A percentile compares a stretch with the other conserved stretches of the same genome.
These are phyloP conservation scores for Nicator chloris DNA, from an alignment of 2,113 vertebrate genomes.

Conservation along the genomic window DNA sequence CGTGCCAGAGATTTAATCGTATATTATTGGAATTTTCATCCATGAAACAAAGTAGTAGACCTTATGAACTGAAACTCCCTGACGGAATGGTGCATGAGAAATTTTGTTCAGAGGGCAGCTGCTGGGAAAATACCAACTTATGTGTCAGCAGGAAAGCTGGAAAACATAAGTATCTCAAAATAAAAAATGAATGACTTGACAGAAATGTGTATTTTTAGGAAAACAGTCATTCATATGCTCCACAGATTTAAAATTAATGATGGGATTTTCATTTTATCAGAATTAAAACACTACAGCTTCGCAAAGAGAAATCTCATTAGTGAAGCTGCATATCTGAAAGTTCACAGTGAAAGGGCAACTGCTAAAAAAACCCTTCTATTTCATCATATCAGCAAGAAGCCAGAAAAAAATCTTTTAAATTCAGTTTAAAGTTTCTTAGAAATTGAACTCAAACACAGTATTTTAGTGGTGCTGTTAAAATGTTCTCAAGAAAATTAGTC, in stretches of 20 bases:
- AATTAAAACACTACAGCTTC: not conserved
- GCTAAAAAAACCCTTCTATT: not conserved
- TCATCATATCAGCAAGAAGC: not conserved
- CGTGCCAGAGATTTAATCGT: not conserved
- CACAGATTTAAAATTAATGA: not conserved
- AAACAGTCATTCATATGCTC: not conserved
- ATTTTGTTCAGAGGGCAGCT: not conserved
- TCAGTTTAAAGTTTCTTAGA: not conserved
- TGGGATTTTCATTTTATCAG: not conserved
- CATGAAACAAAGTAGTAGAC: not conserved
- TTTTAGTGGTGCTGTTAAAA: not conserved
- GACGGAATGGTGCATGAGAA: not conserved
- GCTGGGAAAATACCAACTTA: not conserved
- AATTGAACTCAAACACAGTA: not conserved
- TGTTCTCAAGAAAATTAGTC: not conserved
- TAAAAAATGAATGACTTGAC: conserved; percentile 19
- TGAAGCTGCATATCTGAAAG: not conserved
- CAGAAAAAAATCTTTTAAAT: not conserved
- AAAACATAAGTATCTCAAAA: not conserved
- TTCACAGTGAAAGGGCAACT: not conserved
- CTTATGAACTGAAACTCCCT: not conserved
- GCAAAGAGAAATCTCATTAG: not conserved
- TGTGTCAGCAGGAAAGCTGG: not conserved
- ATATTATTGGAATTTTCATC: conserved; percentile 5
- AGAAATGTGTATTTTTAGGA: conserved; percentile 28